Conservation (phyloP, 2,888 invertebrate genomes). For the Kryphioiulus occultus region DNA sequence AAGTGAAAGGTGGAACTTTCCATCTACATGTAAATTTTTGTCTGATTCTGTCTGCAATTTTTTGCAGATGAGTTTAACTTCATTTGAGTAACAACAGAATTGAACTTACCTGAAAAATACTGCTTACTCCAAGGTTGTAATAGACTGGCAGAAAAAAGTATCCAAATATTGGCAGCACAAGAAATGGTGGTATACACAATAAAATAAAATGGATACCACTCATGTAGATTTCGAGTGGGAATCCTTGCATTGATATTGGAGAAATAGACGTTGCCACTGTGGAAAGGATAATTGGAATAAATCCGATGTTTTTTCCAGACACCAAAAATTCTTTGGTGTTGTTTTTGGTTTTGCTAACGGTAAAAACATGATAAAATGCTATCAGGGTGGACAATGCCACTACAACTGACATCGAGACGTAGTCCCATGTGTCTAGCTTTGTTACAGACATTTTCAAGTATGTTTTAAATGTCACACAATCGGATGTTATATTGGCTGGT, state of each 20-base stretch:
- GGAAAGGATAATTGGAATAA: conserved; percentile 46
- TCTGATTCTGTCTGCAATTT: too few relatives aligned
- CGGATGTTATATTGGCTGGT: neutral
- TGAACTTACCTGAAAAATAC: conserved; percentile 47
- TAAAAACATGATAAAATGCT: conserved; percentile 49
- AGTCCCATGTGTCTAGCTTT: conserved; percentile 46
- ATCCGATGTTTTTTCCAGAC: conserved; percentile 39
- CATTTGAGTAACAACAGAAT: neutral
- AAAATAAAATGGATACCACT: conserved; percentile 42
- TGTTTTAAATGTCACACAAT: neutral
- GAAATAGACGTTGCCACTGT: conserved; percentile 45
- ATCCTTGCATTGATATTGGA: conserved; percentile 32
- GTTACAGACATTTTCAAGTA: neutral
- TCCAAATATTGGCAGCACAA: neutral
- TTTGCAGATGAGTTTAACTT: too few relatives aligned
- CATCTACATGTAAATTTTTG: too few relatives aligned
- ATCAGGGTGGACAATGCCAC: neutral
- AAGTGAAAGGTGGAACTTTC: too few relatives aligned
- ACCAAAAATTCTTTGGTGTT: conserved; percentile 50
- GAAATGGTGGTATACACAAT: neutral
- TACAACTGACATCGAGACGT: conserved; percentile 13
- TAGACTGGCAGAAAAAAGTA: conserved; percentile 48
- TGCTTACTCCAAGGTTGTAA: conserved; percentile 47
- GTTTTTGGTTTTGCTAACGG: neutral
- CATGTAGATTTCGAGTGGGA: conserved; percentile 44